Conservation (phyloP, 2,888 invertebrate genomes). For the Ophion slaviceki region DNA sequence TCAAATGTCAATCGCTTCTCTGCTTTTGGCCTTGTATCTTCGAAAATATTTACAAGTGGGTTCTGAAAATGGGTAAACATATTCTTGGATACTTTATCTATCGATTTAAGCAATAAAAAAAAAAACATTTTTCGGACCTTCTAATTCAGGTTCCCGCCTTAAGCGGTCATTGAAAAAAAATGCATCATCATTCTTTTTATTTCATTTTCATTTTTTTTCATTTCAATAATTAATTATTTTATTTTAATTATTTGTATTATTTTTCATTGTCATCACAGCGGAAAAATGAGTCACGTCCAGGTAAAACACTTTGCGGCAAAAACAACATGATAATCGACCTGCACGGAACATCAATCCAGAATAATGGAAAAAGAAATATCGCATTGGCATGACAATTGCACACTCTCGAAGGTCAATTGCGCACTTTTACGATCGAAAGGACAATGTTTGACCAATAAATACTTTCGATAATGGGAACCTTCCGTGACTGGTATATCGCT, state of each 20-base stretch:
- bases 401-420: neutral
- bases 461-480: neutral
- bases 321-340: neutral
- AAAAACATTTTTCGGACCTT: no score
- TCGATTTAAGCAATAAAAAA: no score
- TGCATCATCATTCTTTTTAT: neutral
- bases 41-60: no score
- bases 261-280: neutral
- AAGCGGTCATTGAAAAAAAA: no score
- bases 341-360: neutral
- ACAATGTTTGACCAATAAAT: neutral
- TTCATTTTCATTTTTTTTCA: neutral
- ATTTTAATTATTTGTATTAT: neutral
- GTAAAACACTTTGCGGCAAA: neutral
- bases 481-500: neutral
- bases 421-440: neutral
- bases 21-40: no score
- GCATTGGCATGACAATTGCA: neutral
- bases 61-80: no score
- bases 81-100: no score
- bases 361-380: conserved; percentile 3
- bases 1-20: no score
- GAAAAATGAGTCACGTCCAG: neutral
- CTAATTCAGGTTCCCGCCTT: no score
- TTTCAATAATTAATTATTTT: neutral